phyloP scores from a whole-genome alignment of 2,113 vertebrate species.

The Datnioides undecimradiatus region DNA sequence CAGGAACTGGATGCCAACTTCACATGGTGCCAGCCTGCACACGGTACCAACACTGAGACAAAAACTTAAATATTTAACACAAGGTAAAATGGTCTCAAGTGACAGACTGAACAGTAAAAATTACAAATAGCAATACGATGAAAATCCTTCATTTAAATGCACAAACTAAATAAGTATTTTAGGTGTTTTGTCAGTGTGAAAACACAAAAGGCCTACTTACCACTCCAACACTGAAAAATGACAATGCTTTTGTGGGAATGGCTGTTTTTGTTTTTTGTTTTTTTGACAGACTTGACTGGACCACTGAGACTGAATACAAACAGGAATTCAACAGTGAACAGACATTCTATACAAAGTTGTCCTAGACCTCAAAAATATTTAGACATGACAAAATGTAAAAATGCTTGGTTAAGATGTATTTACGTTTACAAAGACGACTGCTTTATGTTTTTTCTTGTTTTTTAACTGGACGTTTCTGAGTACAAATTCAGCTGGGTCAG shows the following conservation, averaged over 20 bases:
- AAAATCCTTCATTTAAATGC: slow-evolving; percentile 71
- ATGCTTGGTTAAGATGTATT: slow-evolving; percentile 53
- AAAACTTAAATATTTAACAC: slow-evolving; percentile 72
- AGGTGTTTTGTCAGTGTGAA: slow-evolving; percentile 45
- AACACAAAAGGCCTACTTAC: slow-evolving; percentile 57
- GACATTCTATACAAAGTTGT: slow-evolving; percentile 70
- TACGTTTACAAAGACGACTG: slow-evolving; percentile 65
- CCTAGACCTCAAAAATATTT: slow-evolving; percentile 61
- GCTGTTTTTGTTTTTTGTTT: slow-evolving; percentile 31
- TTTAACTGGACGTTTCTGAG: slow-evolving; percentile 57
- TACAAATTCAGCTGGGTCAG: slow-evolving; percentile 73
- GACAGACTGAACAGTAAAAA: slow-evolving; percentile 83
- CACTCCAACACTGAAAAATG: slow-evolving; percentile 60
- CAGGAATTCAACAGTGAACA: slow-evolving; percentile 68
- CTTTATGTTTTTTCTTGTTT: slow-evolving; percentile 15
- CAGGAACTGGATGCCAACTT: slow-evolving; percentile 60
- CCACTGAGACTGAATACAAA: slow-evolving; percentile 71
- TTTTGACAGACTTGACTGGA: slow-evolving; percentile 73
- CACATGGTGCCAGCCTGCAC: slow-evolving; percentile 62
- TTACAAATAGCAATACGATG: slow-evolving; percentile 90
- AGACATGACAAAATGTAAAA: slow-evolving; percentile 67
- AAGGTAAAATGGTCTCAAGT: slow-evolving; percentile 83
- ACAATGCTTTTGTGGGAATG: slow-evolving; percentile 71
- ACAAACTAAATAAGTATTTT: slow-evolving; percentile 49
- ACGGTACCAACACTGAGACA: slow-evolving; percentile 66